Evolutionary conservation across 2,113 vertebrate species (phyloP).

Genomic region (Oncorhynchus clarkii): DNA sequence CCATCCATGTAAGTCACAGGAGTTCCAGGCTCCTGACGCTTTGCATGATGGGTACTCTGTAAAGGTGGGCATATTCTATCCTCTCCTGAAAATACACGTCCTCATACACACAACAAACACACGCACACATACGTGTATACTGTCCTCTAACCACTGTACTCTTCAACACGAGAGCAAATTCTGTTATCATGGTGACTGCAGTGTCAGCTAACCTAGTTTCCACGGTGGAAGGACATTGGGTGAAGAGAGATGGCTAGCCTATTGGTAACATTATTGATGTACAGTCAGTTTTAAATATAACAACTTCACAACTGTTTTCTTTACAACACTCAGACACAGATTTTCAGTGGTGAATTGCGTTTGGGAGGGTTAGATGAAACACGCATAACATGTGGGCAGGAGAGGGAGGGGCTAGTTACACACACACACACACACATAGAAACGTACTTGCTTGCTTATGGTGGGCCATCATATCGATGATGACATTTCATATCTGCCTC

Average conservation of each 20-base stretch:
- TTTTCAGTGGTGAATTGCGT: not conserved
- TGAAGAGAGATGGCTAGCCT: slow-evolving; percentile 21
- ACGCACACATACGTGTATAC: not conserved
- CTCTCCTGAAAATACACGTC: not conserved
- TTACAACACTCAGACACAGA: not conserved
- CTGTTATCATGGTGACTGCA: slow-evolving; percentile 69
- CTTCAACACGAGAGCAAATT: slow-evolving; percentile 51
- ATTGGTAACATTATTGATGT: not conserved
- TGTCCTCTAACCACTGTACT: slow-evolving; percentile 36
- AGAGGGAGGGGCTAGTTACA: not conserved
- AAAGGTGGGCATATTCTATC: too few relatives aligned
- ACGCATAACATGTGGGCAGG: not conserved
- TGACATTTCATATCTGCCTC: too few relatives aligned
- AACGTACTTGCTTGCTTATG: too few relatives aligned
- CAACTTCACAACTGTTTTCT: not conserved
- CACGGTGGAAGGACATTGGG: slow-evolving; percentile 59
- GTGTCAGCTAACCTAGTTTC: slow-evolving; percentile 71
- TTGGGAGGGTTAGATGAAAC: too few relatives aligned
- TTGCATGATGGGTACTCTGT: too few relatives aligned
- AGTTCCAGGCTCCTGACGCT: not conserved
- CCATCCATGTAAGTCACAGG: not conserved
- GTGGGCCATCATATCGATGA: too few relatives aligned
- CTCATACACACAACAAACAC: slow-evolving; percentile 24
- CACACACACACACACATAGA: slow-evolving; percentile 9
- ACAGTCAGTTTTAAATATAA: not conserved